A percentile compares a stretch with the other conserved stretches of the same genome.
These are phyloP conservation scores for Seira musarum DNA, from an alignment of 2,888 invertebrate species.

Conservation along the genomic window DNA sequence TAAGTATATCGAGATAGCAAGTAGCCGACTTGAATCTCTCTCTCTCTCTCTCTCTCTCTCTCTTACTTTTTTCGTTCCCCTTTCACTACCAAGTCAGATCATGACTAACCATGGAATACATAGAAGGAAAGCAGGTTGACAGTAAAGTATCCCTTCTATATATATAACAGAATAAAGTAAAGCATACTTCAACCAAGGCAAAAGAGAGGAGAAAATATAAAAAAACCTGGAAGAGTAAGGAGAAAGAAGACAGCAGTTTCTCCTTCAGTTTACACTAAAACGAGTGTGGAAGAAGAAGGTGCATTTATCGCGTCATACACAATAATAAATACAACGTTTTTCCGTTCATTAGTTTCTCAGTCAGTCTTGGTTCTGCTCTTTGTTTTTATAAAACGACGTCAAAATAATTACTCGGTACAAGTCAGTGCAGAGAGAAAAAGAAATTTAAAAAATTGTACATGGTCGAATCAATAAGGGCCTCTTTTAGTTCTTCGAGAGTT, in stretches of 20 bases:
- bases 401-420: too few species aligned
- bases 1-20: not conserved
- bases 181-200: too few species aligned
- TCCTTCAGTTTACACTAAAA: conserved; percentile 31
- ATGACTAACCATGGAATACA: conserved; percentile 2
- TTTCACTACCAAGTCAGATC: conserved; percentile 22
- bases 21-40: not conserved
- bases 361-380: too few species aligned
- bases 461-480: too few species aligned
- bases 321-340: not conserved
- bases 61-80: not conserved
- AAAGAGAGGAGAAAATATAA: not conserved
- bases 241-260: conserved; percentile 8
- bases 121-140: conserved; percentile 46
- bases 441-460: too few species aligned
- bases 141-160: conserved; percentile 16
- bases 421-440: conserved; percentile 37
- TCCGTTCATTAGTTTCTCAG: conserved; percentile 13
- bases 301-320: conserved; percentile 7
- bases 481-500: too few species aligned
- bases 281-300: conserved; percentile 35
- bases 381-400: conserved; percentile 10
- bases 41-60: not conserved
- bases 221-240: conserved; percentile 18
- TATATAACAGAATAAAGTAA: too few species aligned